Conservation (phyloP, 2,888 invertebrate species). For the Oscheius sp. region DNA sequence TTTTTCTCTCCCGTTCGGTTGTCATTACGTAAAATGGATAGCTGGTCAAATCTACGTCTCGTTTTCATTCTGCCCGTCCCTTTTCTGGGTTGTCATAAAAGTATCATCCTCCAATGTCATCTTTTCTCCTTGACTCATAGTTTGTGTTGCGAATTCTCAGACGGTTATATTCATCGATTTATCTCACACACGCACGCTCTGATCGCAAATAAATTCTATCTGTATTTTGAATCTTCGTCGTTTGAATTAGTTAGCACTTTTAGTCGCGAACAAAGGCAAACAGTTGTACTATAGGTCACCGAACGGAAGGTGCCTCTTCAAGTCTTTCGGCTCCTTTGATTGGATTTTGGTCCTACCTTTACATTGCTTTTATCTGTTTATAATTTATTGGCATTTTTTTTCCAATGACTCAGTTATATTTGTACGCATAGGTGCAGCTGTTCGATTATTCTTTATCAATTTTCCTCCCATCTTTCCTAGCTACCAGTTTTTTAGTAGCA, state of each 20-base stretch:
- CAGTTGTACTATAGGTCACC: too few relatives aligned
- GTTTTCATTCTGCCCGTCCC: not conserved
- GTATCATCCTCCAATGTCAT: not conserved
- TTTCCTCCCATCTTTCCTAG: too few relatives aligned
- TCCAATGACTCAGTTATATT: too few relatives aligned
- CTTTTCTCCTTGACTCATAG: not conserved
- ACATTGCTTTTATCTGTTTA: not conserved
- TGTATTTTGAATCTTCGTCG: not conserved
- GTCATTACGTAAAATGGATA: not conserved
- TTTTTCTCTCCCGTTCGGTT: not conserved
- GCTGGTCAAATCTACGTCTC: not conserved
- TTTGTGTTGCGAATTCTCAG: slow-evolving; percentile 28
- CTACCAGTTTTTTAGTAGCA: too few relatives aligned
- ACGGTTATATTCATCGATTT: slow-evolving; percentile 12
- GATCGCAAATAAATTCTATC: not conserved
- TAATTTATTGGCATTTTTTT: not conserved
- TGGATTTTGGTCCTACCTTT: not conserved
- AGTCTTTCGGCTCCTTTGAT: not conserved
- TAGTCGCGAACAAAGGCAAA: not conserved
- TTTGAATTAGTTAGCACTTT: not conserved
- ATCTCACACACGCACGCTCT: not conserved
- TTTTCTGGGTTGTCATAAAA: too few relatives aligned
- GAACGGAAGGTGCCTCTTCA: not conserved
- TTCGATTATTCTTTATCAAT: too few relatives aligned
- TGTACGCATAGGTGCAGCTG: too few relatives aligned